phyloP scores from a whole-genome alignment of 2,113 vertebrate species.

The Grus americana region DNA sequence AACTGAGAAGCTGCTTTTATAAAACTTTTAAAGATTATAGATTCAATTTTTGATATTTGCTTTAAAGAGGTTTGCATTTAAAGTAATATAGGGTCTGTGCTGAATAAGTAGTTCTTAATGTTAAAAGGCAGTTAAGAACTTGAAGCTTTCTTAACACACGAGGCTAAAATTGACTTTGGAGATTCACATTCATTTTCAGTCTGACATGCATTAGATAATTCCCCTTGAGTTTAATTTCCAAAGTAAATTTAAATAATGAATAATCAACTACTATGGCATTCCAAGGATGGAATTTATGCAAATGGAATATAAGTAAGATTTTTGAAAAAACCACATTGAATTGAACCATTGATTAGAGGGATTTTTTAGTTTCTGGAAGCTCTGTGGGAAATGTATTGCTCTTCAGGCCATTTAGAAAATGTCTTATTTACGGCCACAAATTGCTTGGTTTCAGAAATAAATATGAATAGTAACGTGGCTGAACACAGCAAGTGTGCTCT shows the following conservation, averaged over 20 bases:
- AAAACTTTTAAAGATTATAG: not conserved
- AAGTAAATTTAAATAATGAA: constrained; percentile 29
- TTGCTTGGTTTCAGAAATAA: not conserved
- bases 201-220: constrained; percentile 12
- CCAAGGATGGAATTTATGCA: not conserved
- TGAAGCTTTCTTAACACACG: not conserved
- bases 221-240: constrained; percentile 26
- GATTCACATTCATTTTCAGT: not conserved
- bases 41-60: not conserved
- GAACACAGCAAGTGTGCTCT: not conserved
- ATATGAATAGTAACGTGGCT: not conserved
- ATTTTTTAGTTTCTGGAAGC: not conserved
- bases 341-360: not conserved
- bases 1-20: not conserved
- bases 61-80: constrained; percentile 18
- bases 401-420: not conserved
- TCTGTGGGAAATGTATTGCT: not conserved
- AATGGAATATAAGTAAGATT: not conserved
- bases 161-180: constrained; percentile 43
- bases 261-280: not conserved
- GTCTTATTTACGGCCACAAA: not conserved
- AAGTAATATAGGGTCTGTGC: not conserved
- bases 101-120: constrained; percentile 21
- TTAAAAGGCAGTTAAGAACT: constrained; percentile 44
- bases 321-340: not conserved